Evolutionary conservation across 2,797 vertebrate genomes (phyloP).

Genomic region (Linurgus olivaceus): DNA sequence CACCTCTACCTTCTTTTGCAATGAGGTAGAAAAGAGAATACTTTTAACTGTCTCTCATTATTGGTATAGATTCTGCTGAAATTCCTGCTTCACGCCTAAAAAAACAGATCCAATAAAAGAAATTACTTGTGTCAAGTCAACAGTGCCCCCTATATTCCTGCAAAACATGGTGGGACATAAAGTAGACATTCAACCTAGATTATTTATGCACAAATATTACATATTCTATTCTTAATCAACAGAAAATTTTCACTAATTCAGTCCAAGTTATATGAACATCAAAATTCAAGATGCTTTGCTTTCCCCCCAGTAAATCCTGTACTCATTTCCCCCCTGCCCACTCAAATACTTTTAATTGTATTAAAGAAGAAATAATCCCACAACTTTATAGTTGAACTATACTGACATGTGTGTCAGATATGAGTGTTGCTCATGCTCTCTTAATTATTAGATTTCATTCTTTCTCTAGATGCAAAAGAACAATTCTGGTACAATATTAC

Average conservation of each 20-base stretch:
- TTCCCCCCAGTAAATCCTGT: not conserved
- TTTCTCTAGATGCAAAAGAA: not conserved
- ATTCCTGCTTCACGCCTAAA: not conserved
- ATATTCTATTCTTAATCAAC: not conserved
- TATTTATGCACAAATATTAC: not conserved
- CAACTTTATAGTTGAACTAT: not conserved
- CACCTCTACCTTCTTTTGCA: not conserved
- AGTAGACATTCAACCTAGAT: not conserved
- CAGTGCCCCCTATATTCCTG: not conserved
- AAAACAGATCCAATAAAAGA: not conserved
- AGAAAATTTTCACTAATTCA: not conserved
- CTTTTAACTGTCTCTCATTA: not conserved
- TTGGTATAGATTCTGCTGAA: not conserved
- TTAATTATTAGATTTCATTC: not conserved
- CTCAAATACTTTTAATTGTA: not conserved
- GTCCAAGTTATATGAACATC: not conserved
- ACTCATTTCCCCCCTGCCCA: accelerated
- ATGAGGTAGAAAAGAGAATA: not conserved
- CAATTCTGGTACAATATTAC: not conserved
- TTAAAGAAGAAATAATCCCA: not conserved
- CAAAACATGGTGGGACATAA: not conserved
- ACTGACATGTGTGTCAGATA: not conserved
- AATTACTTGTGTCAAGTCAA: not conserved
- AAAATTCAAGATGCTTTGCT: not conserved
- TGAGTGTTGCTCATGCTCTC: not conserved